phyloP scores from a whole-genome alignment of 2,888 invertebrate genomes.

The Drymonia ruficornis region DNA sequence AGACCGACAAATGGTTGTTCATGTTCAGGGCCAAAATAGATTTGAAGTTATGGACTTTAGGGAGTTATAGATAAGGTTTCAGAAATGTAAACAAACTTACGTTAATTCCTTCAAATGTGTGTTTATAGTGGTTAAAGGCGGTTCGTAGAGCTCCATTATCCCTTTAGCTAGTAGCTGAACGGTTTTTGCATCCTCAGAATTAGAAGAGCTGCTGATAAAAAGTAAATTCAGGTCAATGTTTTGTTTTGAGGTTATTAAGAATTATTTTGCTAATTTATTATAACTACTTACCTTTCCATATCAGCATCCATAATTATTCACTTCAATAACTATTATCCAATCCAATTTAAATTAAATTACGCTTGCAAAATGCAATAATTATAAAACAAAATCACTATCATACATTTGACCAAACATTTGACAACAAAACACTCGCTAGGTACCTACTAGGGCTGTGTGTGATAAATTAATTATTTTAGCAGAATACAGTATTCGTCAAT shows the following conservation, averaged over 20 bases:
- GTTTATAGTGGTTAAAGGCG: constrained; percentile 74
- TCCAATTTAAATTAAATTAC: background rate
- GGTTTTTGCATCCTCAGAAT: constrained; percentile 59
- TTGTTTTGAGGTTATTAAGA: background rate
- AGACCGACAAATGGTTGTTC: no score
- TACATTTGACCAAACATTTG: no score
- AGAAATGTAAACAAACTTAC: constrained; percentile 52
- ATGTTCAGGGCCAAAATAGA: no score
- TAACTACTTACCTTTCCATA: constrained; percentile 21
- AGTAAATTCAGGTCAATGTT: background rate
- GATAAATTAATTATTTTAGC: no score
- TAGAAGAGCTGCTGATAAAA: constrained; percentile 39
- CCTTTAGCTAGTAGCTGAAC: constrained; percentile 71
- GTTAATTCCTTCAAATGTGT: constrained; percentile 77
- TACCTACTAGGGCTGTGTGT: no score
- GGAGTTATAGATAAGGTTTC: background rate
- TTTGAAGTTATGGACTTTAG: no score
- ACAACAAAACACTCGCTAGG: no score
- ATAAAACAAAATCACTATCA: no score
- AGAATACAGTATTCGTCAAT: no score
- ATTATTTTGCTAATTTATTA: background rate
- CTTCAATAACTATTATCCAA: background rate
- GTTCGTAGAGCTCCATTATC: constrained; percentile 73
- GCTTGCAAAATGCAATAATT: constrained; percentile 11
- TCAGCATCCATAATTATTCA: background rate